Evolutionary conservation across 2,888 invertebrate genomes (phyloP).

Genomic region (Phanerotoma sp.): DNA sequence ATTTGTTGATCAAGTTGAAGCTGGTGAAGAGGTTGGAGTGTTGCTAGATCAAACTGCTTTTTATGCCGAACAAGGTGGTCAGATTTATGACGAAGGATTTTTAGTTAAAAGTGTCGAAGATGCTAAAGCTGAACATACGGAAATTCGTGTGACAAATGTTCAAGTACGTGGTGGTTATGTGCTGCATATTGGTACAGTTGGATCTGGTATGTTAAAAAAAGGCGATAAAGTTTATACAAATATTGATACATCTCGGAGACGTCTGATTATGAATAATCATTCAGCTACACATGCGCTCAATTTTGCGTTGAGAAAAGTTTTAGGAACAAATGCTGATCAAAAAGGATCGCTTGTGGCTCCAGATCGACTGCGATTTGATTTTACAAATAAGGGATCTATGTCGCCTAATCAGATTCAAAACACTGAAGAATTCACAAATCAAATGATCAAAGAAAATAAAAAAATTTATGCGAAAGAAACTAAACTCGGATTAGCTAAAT

Average conservation of each 20-base stretch:
- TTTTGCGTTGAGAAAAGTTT: conserved; percentile 85
- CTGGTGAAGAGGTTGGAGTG: conserved; percentile 89
- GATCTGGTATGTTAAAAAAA: conserved; percentile 76
- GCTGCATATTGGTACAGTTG: conserved; percentile 84
- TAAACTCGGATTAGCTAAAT: conserved; percentile 81
- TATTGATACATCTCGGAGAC: conserved; percentile 82
- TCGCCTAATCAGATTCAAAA: conserved; percentile 83
- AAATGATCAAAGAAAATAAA: conserved; percentile 74
- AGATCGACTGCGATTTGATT: conserved; percentile 95
- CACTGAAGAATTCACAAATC: conserved; percentile 77
- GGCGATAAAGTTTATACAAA: conserved; percentile 83
- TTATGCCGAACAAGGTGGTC: conserved; percentile 99
- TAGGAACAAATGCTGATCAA: conserved; percentile 91
- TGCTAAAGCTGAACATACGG: conserved; percentile 65
- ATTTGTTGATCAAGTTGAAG: conserved; percentile 80
- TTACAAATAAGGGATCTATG: conserved; percentile 91
- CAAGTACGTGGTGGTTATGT: conserved; percentile 96
- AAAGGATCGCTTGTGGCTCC: conserved; percentile 97
- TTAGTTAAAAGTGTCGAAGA: conserved; percentile 75
- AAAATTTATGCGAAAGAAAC: conserved; percentile 88
- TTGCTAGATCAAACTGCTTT: conserved; percentile 91
- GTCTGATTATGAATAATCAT: conserved; percentile 98
- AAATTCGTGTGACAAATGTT: conserved; percentile 89
- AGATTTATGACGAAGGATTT: conserved; percentile 95
- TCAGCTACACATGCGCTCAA: conserved; percentile 97